Conservation (phyloP, 2,888 invertebrate species). For the Pharmacophagus antenor region DNA sequence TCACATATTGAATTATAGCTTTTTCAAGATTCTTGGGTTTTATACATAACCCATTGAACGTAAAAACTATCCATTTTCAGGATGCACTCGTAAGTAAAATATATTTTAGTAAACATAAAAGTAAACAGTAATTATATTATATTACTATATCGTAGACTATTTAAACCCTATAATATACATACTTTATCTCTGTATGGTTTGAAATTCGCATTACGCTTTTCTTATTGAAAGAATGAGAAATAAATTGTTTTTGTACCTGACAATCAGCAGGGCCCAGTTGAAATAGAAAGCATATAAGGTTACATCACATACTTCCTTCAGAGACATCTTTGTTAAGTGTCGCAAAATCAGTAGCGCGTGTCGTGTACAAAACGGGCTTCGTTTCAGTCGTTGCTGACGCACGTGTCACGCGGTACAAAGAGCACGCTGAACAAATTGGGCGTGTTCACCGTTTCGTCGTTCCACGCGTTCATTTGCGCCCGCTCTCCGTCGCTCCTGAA, state of each 20-base stretch:
- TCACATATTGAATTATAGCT: neutral
- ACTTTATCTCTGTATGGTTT: no score
- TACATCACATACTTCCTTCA: neutral
- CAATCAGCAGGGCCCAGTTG: no score
- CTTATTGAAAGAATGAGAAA: no score
- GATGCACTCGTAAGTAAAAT: neutral
- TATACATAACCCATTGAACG: neutral
- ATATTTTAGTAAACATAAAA: no score
- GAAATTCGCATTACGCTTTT: no score
- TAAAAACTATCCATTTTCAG: neutral
- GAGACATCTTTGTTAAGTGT: neutral
- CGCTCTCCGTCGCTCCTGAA: constrained; percentile 95
- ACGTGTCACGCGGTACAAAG: constrained; percentile 97
- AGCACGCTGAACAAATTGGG: constrained; percentile 96
- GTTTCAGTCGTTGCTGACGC: constrained; percentile 94
- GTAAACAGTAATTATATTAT: no score
- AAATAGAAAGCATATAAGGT: neutral
- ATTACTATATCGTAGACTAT: no score
- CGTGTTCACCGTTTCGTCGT: constrained; percentile 98
- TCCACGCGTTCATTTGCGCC: constrained; percentile 98
- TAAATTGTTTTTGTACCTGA: no score
- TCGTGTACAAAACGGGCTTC: constrained; percentile 34
- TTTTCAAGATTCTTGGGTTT: no score
- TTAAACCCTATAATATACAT: no score
- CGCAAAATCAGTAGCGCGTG: neutral